Evolutionary conservation across 1,140 invertebrate genomes (phyloP), one percentile per base, ranked within the genome.

Genomic region (Cheumatopsyche charites): DNA sequence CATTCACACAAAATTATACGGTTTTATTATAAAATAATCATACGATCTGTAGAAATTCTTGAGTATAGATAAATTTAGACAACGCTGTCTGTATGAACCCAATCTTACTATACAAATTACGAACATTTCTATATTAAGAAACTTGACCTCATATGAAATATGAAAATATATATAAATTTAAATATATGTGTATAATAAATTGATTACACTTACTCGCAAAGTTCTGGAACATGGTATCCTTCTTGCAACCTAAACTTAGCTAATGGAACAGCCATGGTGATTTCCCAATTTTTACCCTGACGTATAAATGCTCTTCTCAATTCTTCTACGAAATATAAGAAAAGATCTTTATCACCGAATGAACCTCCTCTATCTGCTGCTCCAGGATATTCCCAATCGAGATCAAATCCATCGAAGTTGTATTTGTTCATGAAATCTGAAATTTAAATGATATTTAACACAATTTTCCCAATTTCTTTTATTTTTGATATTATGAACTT

Each of bases 371-470:
- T 85, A 80, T 95, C 93, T 0, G 92, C 87, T 0, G 93, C 94
- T 2, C 90, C 93, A 0, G 94, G 94, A 78, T 94, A 94, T 80
- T 94, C 91, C 92, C 92, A 94, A 77, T 94, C 93, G 72, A 94
- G 82, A 78, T 94, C 93, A 71, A 94, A 90, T 6, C 92, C 92
- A 79, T 94, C 92, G 72, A 94, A 94, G 9, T 87, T 80, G 75
- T 92, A 94, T 76, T 89, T 86, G 13, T 90, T 83, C 86, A 94
- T 88, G 76, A 92, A 94, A 76, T 87, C 90, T 88, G 78, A 61
- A 61, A 61, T 21, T 55, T 12, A 77, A 73, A 41, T 15, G 61
- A 41, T 12, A 65, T 15, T 26, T 66, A 42, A n/a, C n/a, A 29
- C 65, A n/a, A n/a, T 70, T 52, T 55, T 25, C 36, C 29, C 29